Conservation (phyloP, 2,113 vertebrate genomes). For the Hiodon tergisus region DNA sequence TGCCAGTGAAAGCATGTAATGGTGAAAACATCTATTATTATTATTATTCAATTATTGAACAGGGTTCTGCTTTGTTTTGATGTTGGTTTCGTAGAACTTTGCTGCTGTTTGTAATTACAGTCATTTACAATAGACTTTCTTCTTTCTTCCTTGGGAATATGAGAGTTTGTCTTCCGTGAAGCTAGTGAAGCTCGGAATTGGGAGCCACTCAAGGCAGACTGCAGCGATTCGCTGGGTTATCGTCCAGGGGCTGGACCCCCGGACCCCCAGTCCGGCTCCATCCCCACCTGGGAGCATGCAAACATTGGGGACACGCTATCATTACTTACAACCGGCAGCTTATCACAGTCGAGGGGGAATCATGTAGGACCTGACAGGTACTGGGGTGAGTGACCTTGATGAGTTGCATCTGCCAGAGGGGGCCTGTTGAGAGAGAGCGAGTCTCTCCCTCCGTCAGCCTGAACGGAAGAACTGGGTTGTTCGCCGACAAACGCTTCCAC, state of each 20-base stretch:
- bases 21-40: no score
- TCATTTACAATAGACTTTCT: no score
- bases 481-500: background rate
- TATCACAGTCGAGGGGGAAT: conserved; percentile 52
- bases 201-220: no score
- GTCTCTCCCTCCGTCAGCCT: conserved; percentile 9
- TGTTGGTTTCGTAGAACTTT: no score
- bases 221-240: conserved; percentile 53
- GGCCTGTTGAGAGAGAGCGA: conserved; percentile 36
- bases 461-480: conserved; percentile 6
- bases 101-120: no score
- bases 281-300: conserved; percentile 60
- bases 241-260: conserved; percentile 46
- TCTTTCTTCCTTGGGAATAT: no score
- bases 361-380: conserved; percentile 61
- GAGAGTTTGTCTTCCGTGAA: no score
- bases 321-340: conserved; percentile 61
- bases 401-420: background rate
- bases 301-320: conserved; percentile 53
- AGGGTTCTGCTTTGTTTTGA: no score
- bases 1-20: no score
- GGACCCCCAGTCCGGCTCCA: conserved; percentile 50
- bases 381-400: conserved; percentile 61
- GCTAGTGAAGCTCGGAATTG: no score
- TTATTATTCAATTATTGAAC: no score